Conservation (phyloP, 2,113 vertebrate species). For the Paralichthys olivaceus region DNA sequence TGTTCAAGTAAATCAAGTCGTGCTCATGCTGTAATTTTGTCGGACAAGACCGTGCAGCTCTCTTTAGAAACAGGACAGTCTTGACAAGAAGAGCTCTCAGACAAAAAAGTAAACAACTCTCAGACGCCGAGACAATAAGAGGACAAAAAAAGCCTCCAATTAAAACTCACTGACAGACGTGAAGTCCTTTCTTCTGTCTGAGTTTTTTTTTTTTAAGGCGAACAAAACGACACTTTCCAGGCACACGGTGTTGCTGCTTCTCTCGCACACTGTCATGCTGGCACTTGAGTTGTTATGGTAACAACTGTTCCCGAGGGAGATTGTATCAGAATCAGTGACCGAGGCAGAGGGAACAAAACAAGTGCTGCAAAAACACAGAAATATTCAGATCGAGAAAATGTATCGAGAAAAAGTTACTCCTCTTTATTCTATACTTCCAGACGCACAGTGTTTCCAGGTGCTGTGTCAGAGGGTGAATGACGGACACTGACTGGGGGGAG, state of each 20-base stretch:
- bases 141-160: constrained; percentile 1
- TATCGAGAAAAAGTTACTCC: not conserved
- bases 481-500: not conserved
- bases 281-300: constrained; percentile 73
- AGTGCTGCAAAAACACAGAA: not conserved
- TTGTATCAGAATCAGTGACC: constrained; percentile 37
- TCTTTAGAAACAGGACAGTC: not conserved
- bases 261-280: constrained; percentile 47
- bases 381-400: constrained; percentile 11
- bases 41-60: not conserved
- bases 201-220: not conserved
- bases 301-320: constrained; percentile 44
- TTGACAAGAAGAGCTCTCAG: not conserved
- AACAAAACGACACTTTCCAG: constrained; percentile 46
- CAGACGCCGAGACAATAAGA: not conserved
- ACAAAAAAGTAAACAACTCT: not conserved
- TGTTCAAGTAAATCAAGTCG: not conserved
- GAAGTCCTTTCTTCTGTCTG: constrained; percentile 17
- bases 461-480: constrained; percentile 1
- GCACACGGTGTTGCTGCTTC: constrained; percentile 9
- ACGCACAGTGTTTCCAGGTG: not conserved
- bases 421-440: not conserved
- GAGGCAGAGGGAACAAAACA: constrained; percentile 5
- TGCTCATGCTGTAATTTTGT: not conserved
- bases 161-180: constrained; percentile 3